These are phyloP conservation scores for Nixonia krombeini DNA, from an alignment of 1,140 invertebrate species.

Conservation along the genomic window DNA sequence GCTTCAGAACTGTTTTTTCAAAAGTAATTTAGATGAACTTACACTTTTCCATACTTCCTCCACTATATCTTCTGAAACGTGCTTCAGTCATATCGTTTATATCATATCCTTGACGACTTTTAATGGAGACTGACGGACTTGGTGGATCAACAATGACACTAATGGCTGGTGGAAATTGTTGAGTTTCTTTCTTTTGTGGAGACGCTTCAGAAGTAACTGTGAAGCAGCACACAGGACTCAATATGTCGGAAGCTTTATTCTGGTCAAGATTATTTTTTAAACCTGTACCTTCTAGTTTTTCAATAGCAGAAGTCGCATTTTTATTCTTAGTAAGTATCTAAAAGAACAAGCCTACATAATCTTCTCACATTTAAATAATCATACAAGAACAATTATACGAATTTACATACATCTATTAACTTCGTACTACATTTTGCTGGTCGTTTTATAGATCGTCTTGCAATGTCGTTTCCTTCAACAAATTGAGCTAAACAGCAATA, in stretches of 20 bases:
- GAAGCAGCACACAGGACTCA: constrained; percentile 61
- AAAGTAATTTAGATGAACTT: constrained; percentile 8
- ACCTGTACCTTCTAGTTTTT: background rate
- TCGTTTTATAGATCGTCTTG: constrained; percentile 80
- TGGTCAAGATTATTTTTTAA: constrained; percentile 8
- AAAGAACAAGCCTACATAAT: too few relatives aligned
- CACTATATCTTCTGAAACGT: constrained; percentile 50
- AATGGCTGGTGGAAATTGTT: constrained; percentile 62
- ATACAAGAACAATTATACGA: constrained; percentile 1
- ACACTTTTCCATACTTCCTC: constrained; percentile 66
- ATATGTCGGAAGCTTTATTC: constrained; percentile 44
- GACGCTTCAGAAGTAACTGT: constrained; percentile 50
- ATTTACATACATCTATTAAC: constrained; percentile 24
- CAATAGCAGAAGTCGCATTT: too few relatives aligned
- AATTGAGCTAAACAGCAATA: constrained; percentile 84
- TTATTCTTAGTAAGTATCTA: too few relatives aligned
- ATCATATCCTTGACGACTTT: constrained; percentile 61
- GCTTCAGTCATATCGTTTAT: constrained; percentile 46
- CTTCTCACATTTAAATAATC: too few relatives aligned
- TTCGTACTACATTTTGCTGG: constrained; percentile 32
- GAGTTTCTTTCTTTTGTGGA: constrained; percentile 46
- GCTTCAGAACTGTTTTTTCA: background rate
- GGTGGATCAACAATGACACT: constrained; percentile 68
- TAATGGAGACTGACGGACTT: constrained; percentile 66
- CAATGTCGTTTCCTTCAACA: constrained; percentile 85